These are phyloP conservation scores for Heliconius cydno DNA, from an alignment of 2,888 invertebrate species.

Conservation along the genomic window DNA sequence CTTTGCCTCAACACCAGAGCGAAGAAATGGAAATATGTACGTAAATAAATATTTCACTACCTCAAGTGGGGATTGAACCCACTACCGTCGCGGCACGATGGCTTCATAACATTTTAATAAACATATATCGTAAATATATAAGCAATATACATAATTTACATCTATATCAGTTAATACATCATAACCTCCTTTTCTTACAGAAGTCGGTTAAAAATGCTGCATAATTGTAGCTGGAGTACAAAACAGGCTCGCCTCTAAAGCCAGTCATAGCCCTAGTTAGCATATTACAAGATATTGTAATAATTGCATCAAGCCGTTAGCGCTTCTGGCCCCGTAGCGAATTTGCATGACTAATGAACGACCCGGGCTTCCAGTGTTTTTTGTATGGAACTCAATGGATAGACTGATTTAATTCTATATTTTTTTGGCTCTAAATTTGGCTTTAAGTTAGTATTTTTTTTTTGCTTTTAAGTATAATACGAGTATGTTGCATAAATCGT, in stretches of 20 bases:
- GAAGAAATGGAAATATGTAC: no score
- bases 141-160: background rate
- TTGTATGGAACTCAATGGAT: constrained; percentile 49
- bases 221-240: constrained; percentile 22
- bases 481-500: background rate
- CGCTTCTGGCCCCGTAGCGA: constrained; percentile 49
- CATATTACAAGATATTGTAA: constrained; percentile 63
- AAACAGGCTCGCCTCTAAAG: constrained; percentile 6
- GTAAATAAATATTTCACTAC: no score
- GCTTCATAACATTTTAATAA: no score
- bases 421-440: constrained; percentile 26
- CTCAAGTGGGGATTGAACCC: no score
- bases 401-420: constrained; percentile 33
- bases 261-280: constrained; percentile 53
- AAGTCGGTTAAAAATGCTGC: background rate
- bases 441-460: constrained; percentile 1
- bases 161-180: constrained; percentile 7
- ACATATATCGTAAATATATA: background rate
- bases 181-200: background rate
- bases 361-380: constrained; percentile 57
- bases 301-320: constrained; percentile 62
- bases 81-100: no score
- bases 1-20: no score
- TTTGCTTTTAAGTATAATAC: background rate
- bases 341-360: constrained; percentile 73